These are phyloP conservation scores for Neuroterus valhalla DNA, from an alignment of 1,140 invertebrate species.

Conservation along the genomic window DNA sequence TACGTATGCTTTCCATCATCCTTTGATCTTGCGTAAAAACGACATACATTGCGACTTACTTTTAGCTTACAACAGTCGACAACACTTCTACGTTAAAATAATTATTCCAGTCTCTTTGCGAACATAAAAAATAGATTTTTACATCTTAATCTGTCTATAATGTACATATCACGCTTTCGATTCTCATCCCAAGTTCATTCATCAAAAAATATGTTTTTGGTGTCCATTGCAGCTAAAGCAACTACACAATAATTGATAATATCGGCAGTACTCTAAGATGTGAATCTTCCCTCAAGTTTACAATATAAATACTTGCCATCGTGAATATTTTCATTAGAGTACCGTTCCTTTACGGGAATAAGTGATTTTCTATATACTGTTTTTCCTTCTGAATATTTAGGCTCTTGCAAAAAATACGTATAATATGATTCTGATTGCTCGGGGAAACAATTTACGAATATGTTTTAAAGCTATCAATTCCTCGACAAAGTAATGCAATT, in stretches of 20 bases:
- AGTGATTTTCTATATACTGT: neutral
- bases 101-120: conserved; percentile 44
- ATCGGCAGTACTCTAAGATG: conserved; percentile 23
- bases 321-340: no score
- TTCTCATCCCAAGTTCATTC: conserved; percentile 34
- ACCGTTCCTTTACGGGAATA: conserved; percentile 32
- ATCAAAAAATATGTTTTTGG: conserved; percentile 36
- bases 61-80: conserved; percentile 44
- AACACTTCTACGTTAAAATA: conserved; percentile 33
- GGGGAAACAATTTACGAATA: conserved; percentile 30
- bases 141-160: conserved; percentile 45
- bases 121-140: conserved; percentile 56
- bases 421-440: conserved; percentile 33
- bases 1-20: conserved; percentile 27
- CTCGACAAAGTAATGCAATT: neutral
- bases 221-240: conserved; percentile 25
- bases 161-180: conserved; percentile 51
- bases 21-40: conserved; percentile 9
- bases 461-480: neutral
- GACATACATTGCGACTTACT: conserved; percentile 34
- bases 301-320: neutral
- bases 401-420: neutral
- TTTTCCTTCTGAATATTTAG: no score
- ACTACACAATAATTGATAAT: conserved; percentile 29
- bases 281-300: conserved; percentile 16